These are phyloP conservation scores for Etheostoma nigrum DNA, from an alignment of 2,797 vertebrate species.

Conservation along the genomic window DNA sequence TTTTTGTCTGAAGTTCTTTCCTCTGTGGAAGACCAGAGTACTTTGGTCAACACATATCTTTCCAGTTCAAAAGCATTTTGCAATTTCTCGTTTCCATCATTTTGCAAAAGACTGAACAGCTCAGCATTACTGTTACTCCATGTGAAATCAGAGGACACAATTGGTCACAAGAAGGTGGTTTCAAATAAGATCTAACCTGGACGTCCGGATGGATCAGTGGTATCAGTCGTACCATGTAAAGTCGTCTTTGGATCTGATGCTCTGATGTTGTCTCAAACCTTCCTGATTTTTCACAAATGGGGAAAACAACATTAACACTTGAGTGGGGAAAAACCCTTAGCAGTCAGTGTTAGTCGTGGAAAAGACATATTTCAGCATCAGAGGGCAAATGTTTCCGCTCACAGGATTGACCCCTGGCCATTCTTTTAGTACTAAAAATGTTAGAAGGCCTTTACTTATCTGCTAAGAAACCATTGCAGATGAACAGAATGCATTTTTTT, in stretches of 20 bases:
- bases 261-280: neutral
- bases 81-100: neutral
- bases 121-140: neutral
- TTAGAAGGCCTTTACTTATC: neutral
- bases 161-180: neutral
- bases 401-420: neutral
- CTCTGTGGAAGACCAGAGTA: slow-evolving; percentile 2
- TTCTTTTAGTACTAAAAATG: neutral
- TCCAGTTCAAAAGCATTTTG: neutral
- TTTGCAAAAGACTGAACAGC: neutral
- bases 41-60: neutral
- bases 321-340: neutral
- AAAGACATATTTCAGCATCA: slow-evolving; percentile 17
- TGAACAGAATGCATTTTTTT: neutral
- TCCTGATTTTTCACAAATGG: neutral
- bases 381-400: neutral
- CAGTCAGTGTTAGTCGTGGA: neutral
- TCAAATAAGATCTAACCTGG: too few species aligned
- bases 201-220: neutral
- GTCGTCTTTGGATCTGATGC: neutral
- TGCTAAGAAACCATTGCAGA: neutral
- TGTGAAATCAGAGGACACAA: neutral
- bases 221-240: neutral
- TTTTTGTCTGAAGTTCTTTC: slow-evolving; percentile 7
- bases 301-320: neutral